A percentile compares a stretch with the other conserved stretches of the same genome.
Evolutionary conservation across 2,888 invertebrate species (phyloP).

Genomic region (Callimorpha dominula): DNA sequence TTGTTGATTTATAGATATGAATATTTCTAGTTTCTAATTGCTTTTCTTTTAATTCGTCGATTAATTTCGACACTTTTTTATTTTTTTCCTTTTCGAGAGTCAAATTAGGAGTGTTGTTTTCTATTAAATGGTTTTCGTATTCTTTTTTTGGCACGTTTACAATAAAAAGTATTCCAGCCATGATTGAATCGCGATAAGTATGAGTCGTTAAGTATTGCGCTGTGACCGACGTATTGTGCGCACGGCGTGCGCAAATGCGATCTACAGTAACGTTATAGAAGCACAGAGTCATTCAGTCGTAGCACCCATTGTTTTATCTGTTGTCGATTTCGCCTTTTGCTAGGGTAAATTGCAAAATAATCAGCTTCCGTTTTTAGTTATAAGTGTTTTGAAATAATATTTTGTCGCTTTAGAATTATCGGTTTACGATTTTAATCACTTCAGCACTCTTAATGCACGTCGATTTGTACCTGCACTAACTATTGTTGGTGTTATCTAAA

Average conservation of each 20-base stretch:
- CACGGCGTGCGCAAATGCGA: conserved; percentile 31
- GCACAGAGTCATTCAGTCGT: conserved; percentile 39
- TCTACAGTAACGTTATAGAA: conserved; percentile 40
- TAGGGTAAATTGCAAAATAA: conserved; percentile 61
- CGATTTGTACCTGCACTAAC: neutral
- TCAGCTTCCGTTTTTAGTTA: conserved; percentile 56
- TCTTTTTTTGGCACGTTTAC: conserved; percentile 85
- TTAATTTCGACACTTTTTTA: conserved; percentile 53
- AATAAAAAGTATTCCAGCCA: conserved; percentile 87
- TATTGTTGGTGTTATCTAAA: neutral
- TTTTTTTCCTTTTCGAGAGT: conserved; percentile 56
- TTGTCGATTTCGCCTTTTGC: conserved; percentile 50
- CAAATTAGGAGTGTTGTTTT: conserved; percentile 47
- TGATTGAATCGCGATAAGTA: conserved; percentile 44
- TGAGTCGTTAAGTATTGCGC: conserved; percentile 16
- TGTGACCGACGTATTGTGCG: conserved; percentile 28
- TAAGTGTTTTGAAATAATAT: conserved; percentile 36
- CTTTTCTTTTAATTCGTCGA: conserved; percentile 58
- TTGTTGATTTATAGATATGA: conserved; percentile 58
- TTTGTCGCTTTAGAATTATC: conserved; percentile 28
- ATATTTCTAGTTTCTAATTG: conserved; percentile 49
- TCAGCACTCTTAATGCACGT: conserved; percentile 4
- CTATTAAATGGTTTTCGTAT: conserved; percentile 73
- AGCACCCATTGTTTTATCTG: conserved; percentile 48
- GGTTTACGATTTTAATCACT: conserved; percentile 23